Percentiles rank a stretch among this genome's conserved stretches.
Evolutionary conservation across 2,797 vertebrate genomes (phyloP).

Genomic region (Hippoglossus hippoglossus): DNA sequence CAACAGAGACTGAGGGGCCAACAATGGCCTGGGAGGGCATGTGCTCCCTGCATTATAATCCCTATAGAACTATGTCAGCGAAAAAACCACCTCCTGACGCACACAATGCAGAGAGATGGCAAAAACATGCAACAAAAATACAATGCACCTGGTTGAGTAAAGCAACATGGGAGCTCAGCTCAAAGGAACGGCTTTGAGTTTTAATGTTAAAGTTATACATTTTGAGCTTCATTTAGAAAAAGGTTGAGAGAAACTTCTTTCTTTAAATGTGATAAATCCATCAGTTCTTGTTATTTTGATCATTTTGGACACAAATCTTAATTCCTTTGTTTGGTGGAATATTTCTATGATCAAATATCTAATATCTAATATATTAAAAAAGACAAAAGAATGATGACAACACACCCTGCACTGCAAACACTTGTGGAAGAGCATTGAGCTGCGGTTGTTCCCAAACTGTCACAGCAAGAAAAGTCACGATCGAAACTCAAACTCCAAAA

Average conservation of each 20-base stretch:
- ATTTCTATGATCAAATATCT: neutral
- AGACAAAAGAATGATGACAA: conserved; percentile 43
- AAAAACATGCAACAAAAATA: conserved; percentile 53
- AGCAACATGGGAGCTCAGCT: conserved; percentile 1
- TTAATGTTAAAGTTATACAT: too few relatives aligned
- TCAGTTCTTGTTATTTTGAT: too few relatives aligned
- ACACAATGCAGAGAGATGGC: conserved; percentile 62
- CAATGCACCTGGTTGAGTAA: conserved; percentile 29
- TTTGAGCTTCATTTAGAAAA: neutral
- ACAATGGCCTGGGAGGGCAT: conserved; percentile 72
- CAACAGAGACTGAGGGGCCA: conserved; percentile 78
- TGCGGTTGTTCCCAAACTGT: conserved; percentile 35
- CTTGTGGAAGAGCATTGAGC: conserved; percentile 61
- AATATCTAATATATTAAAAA: neutral
- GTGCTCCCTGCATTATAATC: conserved; percentile 81
- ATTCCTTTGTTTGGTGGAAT: too few relatives aligned
- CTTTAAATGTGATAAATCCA: neutral
- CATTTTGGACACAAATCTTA: neutral
- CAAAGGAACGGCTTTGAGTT: too few relatives aligned
- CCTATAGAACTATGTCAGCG: conserved; percentile 85
- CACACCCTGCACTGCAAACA: conserved; percentile 66
- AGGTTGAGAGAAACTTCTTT: too few relatives aligned
- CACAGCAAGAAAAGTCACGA: conserved; percentile 38
- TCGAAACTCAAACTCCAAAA: conserved; percentile 28
- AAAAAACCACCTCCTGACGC: conserved; percentile 65